Percentiles rank a stretch among this genome's conserved stretches.
Conservation (phyloP, 2,888 invertebrate species). For the Harpalus rufipes region DNA sequence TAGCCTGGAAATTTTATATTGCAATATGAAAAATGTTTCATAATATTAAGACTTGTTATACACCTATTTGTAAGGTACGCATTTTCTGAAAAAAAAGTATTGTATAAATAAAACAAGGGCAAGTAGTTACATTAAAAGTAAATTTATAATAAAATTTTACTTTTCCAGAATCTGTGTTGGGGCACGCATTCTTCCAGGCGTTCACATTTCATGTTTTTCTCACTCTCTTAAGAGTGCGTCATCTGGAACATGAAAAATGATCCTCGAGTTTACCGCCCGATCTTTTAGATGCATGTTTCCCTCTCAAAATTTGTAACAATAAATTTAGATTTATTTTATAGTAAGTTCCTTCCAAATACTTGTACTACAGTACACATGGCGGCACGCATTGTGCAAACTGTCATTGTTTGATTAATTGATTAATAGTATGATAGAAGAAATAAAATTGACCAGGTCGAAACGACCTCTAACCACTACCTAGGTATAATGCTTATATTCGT, state of each 20-base stretch:
- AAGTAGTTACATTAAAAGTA: neutral
- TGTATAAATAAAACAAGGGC: neutral
- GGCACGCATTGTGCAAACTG: constrained; percentile 53
- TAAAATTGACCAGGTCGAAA: too few relatives aligned
- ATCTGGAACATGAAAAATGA: constrained; percentile 62
- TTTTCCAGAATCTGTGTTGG: constrained; percentile 30
- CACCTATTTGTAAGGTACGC: neutral
- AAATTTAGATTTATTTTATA: constrained; percentile 63
- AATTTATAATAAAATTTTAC: constrained; percentile 10
- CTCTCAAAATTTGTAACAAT: constrained; percentile 61
- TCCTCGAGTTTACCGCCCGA: constrained; percentile 49
- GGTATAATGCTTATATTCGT: too few relatives aligned
- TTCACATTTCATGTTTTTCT: constrained; percentile 18
- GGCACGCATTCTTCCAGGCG: neutral
- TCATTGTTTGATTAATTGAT: constrained; percentile 64
- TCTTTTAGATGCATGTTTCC: constrained; percentile 61
- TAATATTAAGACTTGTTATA: fast-evolving
- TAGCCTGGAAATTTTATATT: too few relatives aligned
- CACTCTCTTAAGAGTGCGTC: constrained; percentile 45
- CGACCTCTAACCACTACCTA: too few relatives aligned
- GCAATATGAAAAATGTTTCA: too few relatives aligned
- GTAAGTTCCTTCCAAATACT: constrained; percentile 47
- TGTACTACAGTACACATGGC: constrained; percentile 55
- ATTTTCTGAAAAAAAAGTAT: constrained; percentile 22
- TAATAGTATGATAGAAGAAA: too few relatives aligned